These are phyloP conservation scores for Climacteris rufus DNA, from an alignment of 2,113 vertebrate genomes.

Conservation along the genomic window DNA sequence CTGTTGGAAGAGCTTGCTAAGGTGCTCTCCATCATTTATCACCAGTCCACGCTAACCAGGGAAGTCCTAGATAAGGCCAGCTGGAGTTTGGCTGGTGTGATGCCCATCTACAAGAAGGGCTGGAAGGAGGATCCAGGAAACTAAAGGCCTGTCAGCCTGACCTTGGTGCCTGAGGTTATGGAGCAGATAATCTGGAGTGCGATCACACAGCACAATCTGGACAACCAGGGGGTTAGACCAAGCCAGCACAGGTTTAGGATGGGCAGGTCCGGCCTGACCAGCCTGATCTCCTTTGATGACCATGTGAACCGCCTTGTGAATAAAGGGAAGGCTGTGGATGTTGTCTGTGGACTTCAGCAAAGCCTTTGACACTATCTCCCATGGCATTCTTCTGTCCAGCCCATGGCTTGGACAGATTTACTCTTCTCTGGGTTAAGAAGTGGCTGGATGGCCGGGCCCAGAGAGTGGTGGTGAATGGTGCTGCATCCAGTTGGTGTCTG, in stretches of 20 bases:
- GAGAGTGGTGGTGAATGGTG: no score
- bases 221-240: not conserved
- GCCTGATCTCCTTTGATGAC: not conserved
- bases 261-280: not conserved
- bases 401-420: not conserved
- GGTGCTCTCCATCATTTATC: not conserved
- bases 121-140: not conserved
- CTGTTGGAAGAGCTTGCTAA: not conserved
- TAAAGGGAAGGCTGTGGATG: not conserved
- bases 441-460: no score
- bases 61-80: not conserved
- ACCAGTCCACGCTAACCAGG: not conserved
- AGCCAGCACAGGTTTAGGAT: not conserved
- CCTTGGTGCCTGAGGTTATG: not conserved
- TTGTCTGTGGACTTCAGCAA: not conserved
- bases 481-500: no score
- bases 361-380: not conserved
- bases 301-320: not conserved
- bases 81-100: not conserved
- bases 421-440: no score
- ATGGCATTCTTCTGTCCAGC: not conserved
- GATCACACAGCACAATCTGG: not conserved
- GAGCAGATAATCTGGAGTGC: not conserved
- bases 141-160: not conserved
- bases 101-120: not conserved